These are phyloP conservation scores for Urechis unicinctus DNA, from an alignment of 2,888 invertebrate genomes.

Conservation along the genomic window DNA sequence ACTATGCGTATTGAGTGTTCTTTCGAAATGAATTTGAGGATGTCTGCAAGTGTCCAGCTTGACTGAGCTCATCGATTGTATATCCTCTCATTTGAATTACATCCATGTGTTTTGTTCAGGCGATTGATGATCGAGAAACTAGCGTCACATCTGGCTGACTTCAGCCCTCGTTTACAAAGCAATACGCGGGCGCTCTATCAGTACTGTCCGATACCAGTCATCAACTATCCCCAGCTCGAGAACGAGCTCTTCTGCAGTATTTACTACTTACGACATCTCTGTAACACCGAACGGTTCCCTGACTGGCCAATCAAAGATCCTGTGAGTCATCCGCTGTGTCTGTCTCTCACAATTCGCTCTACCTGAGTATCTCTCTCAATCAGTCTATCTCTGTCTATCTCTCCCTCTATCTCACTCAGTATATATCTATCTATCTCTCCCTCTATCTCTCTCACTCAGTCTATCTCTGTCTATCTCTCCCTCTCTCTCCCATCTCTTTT, in stretches of 20 bases:
- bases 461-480: no score
- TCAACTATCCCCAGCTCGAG: slow-evolving; percentile 88
- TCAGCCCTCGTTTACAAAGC: slow-evolving; percentile 85
- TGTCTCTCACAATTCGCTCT: background rate
- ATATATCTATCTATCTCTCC: no score
- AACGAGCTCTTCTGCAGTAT: slow-evolving; percentile 97
- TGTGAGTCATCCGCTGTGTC: slow-evolving; percentile 55
- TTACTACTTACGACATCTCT: slow-evolving; percentile 93
- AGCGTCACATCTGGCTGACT: slow-evolving; percentile 95
- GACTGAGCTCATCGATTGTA: background rate
- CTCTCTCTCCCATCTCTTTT: no score
- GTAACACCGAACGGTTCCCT: slow-evolving; percentile 80
- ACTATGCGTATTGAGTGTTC: no score
- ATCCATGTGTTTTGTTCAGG: no score
- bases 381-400: no score
- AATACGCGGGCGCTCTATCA: slow-evolving; percentile 93
- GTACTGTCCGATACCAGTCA: slow-evolving; percentile 88
- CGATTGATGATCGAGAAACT: slow-evolving; percentile 94
- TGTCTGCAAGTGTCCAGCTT: background rate
- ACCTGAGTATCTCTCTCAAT: background rate
- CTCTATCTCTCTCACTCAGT: background rate
- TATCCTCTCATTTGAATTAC: background rate
- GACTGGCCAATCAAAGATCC: slow-evolving; percentile 97
- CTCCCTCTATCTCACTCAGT: no score
- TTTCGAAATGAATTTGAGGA: no score